These are phyloP conservation scores for Villa cingulata DNA, from an alignment of 2,888 invertebrate genomes.

Conservation along the genomic window DNA sequence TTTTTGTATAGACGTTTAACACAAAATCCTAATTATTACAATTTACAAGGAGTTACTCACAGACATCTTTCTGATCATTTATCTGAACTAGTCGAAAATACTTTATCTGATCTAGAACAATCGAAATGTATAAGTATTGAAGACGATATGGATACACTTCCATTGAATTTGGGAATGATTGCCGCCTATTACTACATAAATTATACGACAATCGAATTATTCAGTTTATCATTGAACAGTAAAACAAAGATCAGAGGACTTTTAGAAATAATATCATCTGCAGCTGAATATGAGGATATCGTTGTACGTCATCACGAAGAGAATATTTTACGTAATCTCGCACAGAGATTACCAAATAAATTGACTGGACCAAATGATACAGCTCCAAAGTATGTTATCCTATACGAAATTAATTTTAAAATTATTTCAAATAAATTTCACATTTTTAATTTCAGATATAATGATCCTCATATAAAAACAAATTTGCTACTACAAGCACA, in stretches of 20 bases:
- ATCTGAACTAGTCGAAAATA: slow-evolving; percentile 94
- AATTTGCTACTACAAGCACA: slow-evolving; percentile 93
- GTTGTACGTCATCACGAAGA: slow-evolving; percentile 94
- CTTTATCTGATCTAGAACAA: slow-evolving; percentile 85
- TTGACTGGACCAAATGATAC: slow-evolving; percentile 45
- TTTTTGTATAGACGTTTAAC: slow-evolving; percentile 92
- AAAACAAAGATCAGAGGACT: slow-evolving; percentile 97
- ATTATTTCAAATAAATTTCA: background rate
- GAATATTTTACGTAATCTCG: slow-evolving; percentile 51
- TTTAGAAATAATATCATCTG: slow-evolving; percentile 94
- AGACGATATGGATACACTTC: slow-evolving; percentile 94
- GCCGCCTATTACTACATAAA: slow-evolving; percentile 99
- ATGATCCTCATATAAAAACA: slow-evolving; percentile 95
- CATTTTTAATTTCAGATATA: slow-evolving; percentile 46
- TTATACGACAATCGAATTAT: slow-evolving; percentile 97
- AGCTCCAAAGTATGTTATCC: slow-evolving; percentile 49
- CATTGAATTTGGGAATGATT: slow-evolving; percentile 98
- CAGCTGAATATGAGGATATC: slow-evolving; percentile 90
- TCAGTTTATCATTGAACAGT: slow-evolving; percentile 88
- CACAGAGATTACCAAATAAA: slow-evolving; percentile 46
- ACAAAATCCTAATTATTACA: slow-evolving; percentile 99
- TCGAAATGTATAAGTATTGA: slow-evolving; percentile 96
- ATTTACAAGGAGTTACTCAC: slow-evolving; percentile 91
- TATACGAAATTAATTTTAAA: background rate
- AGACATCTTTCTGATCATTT: slow-evolving; percentile 96